Evolutionary conservation across 2,113 vertebrate species (phyloP).

Genomic region (Dascyllus trimaculatus): DNA sequence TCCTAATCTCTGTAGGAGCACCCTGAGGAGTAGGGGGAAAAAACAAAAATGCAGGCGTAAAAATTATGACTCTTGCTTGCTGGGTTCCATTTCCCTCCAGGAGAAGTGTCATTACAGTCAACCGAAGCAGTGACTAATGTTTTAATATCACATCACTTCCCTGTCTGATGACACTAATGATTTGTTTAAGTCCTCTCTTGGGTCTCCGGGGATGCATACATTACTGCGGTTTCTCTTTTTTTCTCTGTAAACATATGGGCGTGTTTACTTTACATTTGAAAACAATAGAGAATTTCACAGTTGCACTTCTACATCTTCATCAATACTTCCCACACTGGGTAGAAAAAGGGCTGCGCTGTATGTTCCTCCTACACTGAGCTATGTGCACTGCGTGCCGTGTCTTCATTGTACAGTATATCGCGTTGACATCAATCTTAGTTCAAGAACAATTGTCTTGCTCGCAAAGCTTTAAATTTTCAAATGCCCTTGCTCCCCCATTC

Average conservation of each 20-base stretch:
- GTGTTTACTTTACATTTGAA: not conserved
- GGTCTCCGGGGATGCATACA: not conserved
- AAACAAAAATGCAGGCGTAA: conserved; percentile 1
- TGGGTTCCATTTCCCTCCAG: conserved; percentile 32
- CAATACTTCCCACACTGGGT: conserved; percentile 5
- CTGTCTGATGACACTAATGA: conserved; percentile 2
- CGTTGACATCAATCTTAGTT: conserved; percentile 44
- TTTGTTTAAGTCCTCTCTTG: conserved; percentile 1
- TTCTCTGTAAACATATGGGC: not conserved
- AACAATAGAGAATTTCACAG: not conserved
- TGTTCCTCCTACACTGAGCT: conserved; percentile 26
- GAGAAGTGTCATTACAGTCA: conserved; percentile 7
- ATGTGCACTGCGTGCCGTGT: not conserved
- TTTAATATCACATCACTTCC: conserved; percentile 24
- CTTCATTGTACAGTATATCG: conserved; percentile 6
- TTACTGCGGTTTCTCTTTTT: not conserved
- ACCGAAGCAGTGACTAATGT: conserved; percentile 33
- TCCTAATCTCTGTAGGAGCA: conserved; percentile 41
- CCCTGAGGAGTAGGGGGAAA: not conserved
- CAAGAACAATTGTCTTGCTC: conserved; percentile 21
- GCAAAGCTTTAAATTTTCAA: conserved; percentile 29
- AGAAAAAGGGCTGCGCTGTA: not conserved
- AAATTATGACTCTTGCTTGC: conserved; percentile 19
- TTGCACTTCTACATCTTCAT: not conserved
- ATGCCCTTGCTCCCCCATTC: not conserved